Evolutionary conservation across 2,888 invertebrate species (phyloP), one percentile per base, ranked within the genome.

Genomic region (Zygaena filipendulae): DNA sequence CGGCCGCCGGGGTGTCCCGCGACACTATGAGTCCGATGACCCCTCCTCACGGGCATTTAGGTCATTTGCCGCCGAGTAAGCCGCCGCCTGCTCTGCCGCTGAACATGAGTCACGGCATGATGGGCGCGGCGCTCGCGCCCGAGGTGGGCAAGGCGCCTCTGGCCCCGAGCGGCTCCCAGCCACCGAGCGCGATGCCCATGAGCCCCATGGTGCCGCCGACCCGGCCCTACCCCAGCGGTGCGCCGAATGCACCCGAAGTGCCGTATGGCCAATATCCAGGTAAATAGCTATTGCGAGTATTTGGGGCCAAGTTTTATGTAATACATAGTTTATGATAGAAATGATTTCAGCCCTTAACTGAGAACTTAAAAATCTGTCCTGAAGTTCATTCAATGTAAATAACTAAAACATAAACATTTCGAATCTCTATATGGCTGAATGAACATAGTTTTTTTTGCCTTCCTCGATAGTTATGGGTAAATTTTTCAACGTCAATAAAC

Each of bases 221-320:
- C 3, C 68, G 54, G 20, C 43, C 47, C 2, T 69, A 63, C 28
- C 60, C 64, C 2, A 39, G 46, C 2, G 39, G 50, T 2, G 59
- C 59, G 32, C 53, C 64, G 9, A n/a, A n/a, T n/a, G 52, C 66
- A n/a, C 54, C 68, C 2, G 77, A 75, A 10, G 59, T 49, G 11
- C 49, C 59, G 5, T 75, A 68, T 30, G 59, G 61, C 20, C 75
- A 75, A 40, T 79, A 68, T 47, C 74, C 77, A 59, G 77, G 77
- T 77, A 55, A 47, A 30, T 30, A 25, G n/a, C n/a, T n/a, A n/a
- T n/a, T n/a, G n/a, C n/a, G n/a, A n/a, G n/a, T n/a, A n/a, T n/a
- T n/a, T n/a, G n/a, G n/a, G n/a, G 11, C 4, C 5, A 10, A 7
- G n/a, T 3, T 20, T 21, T 4, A 4, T 19, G 8, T 10, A 4